A percentile compares a stretch with the other conserved stretches of the same genome.
These are phyloP conservation scores for Epicampocera succincta DNA, from an alignment of 2,888 invertebrate genomes.

Conservation along the genomic window DNA sequence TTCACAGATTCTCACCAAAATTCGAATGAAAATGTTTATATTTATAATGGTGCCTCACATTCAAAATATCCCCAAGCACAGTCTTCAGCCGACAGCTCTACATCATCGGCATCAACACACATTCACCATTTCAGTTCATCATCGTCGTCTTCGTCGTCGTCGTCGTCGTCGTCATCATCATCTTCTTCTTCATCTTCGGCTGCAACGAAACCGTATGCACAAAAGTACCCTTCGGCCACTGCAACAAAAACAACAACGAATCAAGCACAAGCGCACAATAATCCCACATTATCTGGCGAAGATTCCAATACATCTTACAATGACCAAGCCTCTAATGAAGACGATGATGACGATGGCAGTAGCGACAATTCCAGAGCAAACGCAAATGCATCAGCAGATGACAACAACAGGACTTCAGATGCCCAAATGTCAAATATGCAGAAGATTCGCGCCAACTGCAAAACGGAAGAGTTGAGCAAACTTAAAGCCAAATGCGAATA, in stretches of 20 bases:
- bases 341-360: constrained; percentile 10
- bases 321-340: constrained; percentile 1
- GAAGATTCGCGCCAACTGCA: constrained; percentile 89
- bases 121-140: constrained; percentile 54
- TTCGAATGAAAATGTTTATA: constrained; percentile 69
- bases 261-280: constrained; percentile 24
- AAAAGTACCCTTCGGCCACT: constrained; percentile 21
- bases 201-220: constrained; percentile 47
- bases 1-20: constrained; percentile 69
- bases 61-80: constrained; percentile 53
- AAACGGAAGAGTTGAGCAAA: constrained; percentile 89
- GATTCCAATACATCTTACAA: constrained; percentile 22
- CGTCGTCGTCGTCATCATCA: constrained; percentile 29
- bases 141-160: constrained; percentile 34
- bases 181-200: constrained; percentile 28
- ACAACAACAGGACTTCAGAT: constrained; percentile 56
- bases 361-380: constrained; percentile 26
- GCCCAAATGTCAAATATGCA: constrained; percentile 82
- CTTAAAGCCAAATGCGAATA: constrained; percentile 88
- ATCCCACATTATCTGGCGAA: constrained; percentile 23
- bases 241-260: constrained; percentile 50
- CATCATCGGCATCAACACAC: constrained; percentile 61
- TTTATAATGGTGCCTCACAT: constrained; percentile 65
- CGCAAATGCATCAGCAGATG: constrained; percentile 52
- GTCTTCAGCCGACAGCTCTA: constrained; percentile 54